Base-by-base conservation (phyloP, 2,113 vertebrate genomes). In the Erinaceus europaeus region DNA sequence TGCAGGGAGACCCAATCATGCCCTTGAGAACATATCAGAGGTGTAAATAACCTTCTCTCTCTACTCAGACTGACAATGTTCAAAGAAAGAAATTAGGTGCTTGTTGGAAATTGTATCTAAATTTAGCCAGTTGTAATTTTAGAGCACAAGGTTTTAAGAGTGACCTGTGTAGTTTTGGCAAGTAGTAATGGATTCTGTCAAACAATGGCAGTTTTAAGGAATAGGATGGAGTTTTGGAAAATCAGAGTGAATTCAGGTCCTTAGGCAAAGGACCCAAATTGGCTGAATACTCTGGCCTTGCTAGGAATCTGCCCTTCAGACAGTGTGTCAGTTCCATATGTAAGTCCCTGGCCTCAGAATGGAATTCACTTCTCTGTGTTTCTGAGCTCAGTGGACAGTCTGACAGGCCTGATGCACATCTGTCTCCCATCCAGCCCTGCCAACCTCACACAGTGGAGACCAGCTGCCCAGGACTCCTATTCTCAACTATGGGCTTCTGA, bases 391-490 rank as follows among this genome's bases (percentile, higher is more conserved):
- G 77, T 74, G 46, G 34, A 92, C 74, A 86, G 71, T 42, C 29
- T 77, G 77, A 76, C 82, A 82, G 93, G 90, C 59, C 8, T 36
- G 84, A 81, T 32, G 34, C 76, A 32, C 71, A 95, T 76, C 80
- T 40, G 4, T 59, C 69, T 42, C 77, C 77, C 50, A 27, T 50
- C 59, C 62, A 64, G 91, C 90, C 91, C 92, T n/a, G 87, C 94
- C 94, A 94, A 59, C 73, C 38, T 40, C 93, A 91, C 81, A 42
- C 94, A 80, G 61, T 50, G 50, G 91, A 93, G 94, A 85, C 93
- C 95, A 94, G 95, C 93, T 96, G 95, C 93, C 96, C 92, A 38
- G 87, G 67, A 84, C 40, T 72, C 90, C 52, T 91, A 74, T 86
- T 95, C 91, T 95, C 94, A 95, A 90, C 93, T 80, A 79, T 40